Conservation (phyloP, 2,113 vertebrate species). For the Erythrocebus patas region DNA sequence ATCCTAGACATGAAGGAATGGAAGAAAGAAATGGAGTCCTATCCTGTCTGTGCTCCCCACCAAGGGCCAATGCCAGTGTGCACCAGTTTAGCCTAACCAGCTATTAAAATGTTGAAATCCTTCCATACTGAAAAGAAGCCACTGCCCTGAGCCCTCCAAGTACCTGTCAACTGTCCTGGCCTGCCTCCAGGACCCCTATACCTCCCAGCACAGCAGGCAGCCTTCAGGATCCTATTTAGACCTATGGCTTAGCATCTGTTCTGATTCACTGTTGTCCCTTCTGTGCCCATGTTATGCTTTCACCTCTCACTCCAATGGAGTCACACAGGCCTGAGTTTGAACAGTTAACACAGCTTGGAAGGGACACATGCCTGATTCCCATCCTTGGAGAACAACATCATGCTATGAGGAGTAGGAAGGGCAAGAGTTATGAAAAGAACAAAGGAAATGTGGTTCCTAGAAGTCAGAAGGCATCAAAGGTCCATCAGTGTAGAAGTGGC, state of each 20-base stretch:
- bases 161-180: neutral
- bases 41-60: neutral
- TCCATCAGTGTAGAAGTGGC: constrained; percentile 64
- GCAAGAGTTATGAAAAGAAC: neutral
- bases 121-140: neutral
- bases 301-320: neutral
- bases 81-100: neutral
- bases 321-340: neutral
- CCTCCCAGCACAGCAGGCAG: neutral
- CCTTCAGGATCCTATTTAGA: neutral
- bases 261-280: neutral
- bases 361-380: neutral
- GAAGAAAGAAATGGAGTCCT: neutral
- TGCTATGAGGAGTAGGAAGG: neutral
- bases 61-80: neutral
- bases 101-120: neutral
- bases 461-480: constrained; percentile 56
- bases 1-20: neutral
- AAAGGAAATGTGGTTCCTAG: constrained; percentile 23
- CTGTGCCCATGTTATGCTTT: neutral
- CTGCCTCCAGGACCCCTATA: neutral
- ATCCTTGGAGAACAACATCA: neutral
- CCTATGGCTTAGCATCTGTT: neutral
- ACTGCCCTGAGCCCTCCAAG: neutral
- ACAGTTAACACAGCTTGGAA: neutral